Conservation (phyloP, 2,888 invertebrate genomes). For the Folsomia manolachei region DNA sequence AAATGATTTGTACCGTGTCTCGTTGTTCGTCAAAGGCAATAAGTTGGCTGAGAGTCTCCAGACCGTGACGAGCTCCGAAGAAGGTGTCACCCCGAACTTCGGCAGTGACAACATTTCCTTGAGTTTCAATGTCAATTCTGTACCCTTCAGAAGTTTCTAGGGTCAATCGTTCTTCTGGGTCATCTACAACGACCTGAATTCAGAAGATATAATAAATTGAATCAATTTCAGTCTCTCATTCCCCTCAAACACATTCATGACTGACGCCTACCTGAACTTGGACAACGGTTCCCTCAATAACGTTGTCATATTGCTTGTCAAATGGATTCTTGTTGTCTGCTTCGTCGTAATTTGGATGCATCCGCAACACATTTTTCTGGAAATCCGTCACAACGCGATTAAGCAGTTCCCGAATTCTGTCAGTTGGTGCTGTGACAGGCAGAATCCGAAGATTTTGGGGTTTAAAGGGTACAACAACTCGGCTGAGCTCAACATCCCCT, state of each 20-base stretch:
- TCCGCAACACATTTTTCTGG: slow-evolving; percentile 45
- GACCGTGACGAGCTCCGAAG: slow-evolving; percentile 46
- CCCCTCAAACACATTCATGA: neutral
- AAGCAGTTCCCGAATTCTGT: slow-evolving; percentile 48
- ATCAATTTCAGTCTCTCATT: neutral
- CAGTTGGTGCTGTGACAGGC: slow-evolving; percentile 50
- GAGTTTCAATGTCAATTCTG: slow-evolving; percentile 48
- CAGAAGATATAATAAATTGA: neutral
- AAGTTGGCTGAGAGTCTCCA: slow-evolving; percentile 66
- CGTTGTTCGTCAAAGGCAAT: slow-evolving; percentile 65
- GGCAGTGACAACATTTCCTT: slow-evolving; percentile 49
- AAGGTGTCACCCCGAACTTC: slow-evolving; percentile 52
- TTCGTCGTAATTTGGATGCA: slow-evolving; percentile 49
- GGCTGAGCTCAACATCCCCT: slow-evolving; percentile 50
- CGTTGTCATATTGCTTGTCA: slow-evolving; percentile 50
- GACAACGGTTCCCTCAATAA: slow-evolving; percentile 50
- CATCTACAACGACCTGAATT: slow-evolving; percentile 45
- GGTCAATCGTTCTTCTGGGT: slow-evolving; percentile 48
- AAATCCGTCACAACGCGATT: slow-evolving; percentile 49
- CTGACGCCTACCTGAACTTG: slow-evolving; percentile 43
- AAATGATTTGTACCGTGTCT: slow-evolving; percentile 47
- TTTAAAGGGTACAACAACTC: slow-evolving; percentile 50
- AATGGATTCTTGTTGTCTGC: slow-evolving; percentile 48
- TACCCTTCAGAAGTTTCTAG: slow-evolving; percentile 49
- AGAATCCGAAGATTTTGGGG: slow-evolving; percentile 49